Evolutionary conservation across 2,888 invertebrate genomes (phyloP), one percentile per base, ranked within the genome.

Genomic region (Villa cingulata): DNA sequence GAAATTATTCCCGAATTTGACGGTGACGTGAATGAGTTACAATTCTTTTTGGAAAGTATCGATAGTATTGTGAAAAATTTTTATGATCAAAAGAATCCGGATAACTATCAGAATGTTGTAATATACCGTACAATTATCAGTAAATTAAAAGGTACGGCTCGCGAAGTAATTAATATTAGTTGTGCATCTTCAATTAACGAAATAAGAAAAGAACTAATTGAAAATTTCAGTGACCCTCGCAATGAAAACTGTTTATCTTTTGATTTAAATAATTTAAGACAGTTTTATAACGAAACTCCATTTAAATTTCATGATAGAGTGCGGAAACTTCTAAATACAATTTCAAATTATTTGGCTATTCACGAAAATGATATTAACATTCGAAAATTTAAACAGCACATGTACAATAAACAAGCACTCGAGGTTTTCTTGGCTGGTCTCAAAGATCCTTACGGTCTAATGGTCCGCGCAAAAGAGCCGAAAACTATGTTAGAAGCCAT

Each of bases 251-350:
- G 37, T 37, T n/a, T 20, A 14, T 34, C 4, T 41, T 41, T 48
- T 34, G 41, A 36, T 15, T 23, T 38, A 12, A 40, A 39, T 34
- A 49, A 39, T 14, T 20, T 29, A 14, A 47, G 38, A 32, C 40
- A 46, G 43, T 47, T 39, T 52, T 55, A 14, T 55, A 41, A 38
- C 18, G 46, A 46, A 43, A 40, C 49, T 12, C 46, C 43, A 4
- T 23, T 36, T 2, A n/a, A 47, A 23, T 44, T 47, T 41, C 27
- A 47, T 14, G 37, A 44, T 14, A 41, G 39, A 43, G 32, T 47
- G 12, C 18, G 45, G 18, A 46, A 40, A 46, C 19, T 19, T 15
- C n/a, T 49, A n/a, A 44, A 46, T 46, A 40, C 36, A 16, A 41
- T 49, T n/a, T 46, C 43, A 2, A 46, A 49, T 27, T 46, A 46